Evolutionary conservation across 2,888 invertebrate species (phyloP).

Genomic region (Drosophila lacicola): DNA sequence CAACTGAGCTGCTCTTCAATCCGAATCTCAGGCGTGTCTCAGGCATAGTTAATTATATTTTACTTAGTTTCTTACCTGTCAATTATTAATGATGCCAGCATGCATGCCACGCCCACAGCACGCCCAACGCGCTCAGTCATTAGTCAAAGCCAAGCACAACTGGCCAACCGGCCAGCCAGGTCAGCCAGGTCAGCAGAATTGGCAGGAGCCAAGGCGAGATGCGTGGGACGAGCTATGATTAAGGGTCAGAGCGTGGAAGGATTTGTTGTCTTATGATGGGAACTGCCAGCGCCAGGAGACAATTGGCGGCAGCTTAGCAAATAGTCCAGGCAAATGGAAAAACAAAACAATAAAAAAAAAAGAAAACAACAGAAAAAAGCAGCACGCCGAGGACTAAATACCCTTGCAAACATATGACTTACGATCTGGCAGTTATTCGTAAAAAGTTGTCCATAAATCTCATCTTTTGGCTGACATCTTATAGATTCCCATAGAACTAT

Average conservation of each 20-base stretch:
- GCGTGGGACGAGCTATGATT: conserved; percentile 6
- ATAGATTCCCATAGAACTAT: too few species aligned
- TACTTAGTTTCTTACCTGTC: conserved; percentile 61
- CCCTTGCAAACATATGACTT: too few species aligned
- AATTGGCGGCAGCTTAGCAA: conserved; percentile 48
- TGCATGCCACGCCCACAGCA: conserved; percentile 37
- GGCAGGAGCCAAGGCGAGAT: neutral
- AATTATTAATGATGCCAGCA: conserved; percentile 64
- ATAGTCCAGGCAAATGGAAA: conserved; percentile 48
- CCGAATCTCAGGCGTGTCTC: conserved; percentile 41
- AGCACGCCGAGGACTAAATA: too few species aligned
- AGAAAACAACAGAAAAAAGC: neutral
- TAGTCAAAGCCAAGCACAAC: conserved; percentile 60
- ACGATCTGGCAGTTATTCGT: too few species aligned
- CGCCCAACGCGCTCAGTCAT: conserved; percentile 37
- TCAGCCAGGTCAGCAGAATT: conserved; percentile 48
- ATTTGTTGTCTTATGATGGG: conserved; percentile 29
- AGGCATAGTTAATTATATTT: conserved; percentile 62
- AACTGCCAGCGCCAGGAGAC: conserved; percentile 31
- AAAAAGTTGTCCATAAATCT: too few species aligned
- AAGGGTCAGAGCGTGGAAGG: conserved; percentile 17
- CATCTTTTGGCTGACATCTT: too few species aligned
- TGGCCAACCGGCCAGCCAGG: conserved; percentile 23
- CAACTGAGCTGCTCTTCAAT: conserved; percentile 11
- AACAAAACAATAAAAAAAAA: conserved; percentile 6